phyloP scores from a whole-genome alignment of 2,113 vertebrate genomes.

The Esox niger region DNA sequence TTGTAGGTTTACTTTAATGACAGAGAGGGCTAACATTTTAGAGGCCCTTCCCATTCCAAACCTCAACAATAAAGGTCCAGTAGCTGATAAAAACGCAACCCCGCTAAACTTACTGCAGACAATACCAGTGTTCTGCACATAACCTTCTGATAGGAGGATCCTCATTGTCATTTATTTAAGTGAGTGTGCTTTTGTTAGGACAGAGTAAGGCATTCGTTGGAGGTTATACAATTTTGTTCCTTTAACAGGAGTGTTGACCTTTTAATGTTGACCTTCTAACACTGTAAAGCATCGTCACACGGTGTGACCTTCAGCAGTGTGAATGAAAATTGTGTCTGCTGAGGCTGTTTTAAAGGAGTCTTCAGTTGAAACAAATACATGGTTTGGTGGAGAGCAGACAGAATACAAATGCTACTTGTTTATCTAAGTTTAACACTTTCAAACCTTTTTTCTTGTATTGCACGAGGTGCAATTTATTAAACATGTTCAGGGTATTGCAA shows the following conservation, averaged over 20 bases:
- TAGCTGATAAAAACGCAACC: constrained; percentile 11
- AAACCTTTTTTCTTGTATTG: not conserved
- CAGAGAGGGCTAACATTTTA: constrained; percentile 44
- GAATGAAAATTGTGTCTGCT: constrained; percentile 17
- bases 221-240: constrained; percentile 26
- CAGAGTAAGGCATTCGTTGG: too few species aligned
- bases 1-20: constrained; percentile 55
- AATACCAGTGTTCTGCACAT: too few species aligned
- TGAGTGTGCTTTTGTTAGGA: too few species aligned
- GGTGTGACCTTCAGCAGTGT: constrained; percentile 61
- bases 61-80: not conserved
- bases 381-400: not conserved
- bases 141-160: too few species aligned
- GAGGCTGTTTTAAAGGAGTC: constrained; percentile 31
- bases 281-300: constrained; percentile 58
- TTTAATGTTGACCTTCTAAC: too few species aligned
- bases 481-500: too few species aligned
- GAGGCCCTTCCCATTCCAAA: constrained; percentile 30
- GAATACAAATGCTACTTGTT: not conserved
- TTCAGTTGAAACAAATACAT: constrained; percentile 30
- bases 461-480: too few species aligned
- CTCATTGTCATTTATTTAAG: too few species aligned
- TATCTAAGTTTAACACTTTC: not conserved
- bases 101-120: not conserved
- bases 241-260: constrained; percentile 62